Evolutionary conservation across 92 coral and sea anemone genomes (phyloP), one percentile per base, ranked within the genome.

Genomic region (Pocillopora meandrina): DNA sequence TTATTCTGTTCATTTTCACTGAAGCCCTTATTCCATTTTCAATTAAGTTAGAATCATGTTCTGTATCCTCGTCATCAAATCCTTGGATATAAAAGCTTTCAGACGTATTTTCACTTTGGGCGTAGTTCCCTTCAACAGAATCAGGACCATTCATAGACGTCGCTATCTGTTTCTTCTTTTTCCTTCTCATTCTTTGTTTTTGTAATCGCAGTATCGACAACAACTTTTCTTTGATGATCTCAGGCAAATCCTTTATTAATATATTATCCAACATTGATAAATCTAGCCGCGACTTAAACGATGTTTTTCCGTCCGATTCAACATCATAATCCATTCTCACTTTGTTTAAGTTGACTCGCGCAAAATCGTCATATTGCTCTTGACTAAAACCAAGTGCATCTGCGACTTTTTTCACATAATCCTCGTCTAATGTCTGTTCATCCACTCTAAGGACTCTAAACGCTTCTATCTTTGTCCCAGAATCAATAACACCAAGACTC

Each of bases 281-380:
- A 49, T 80, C 63, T 16, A 86, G 55, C 61, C 56, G 70, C 15
- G 58, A 70, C 9, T 36, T 79, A n/a, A 86, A 52, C 52, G 57
- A 71, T 21, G 71, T 17, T 61, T 70, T 59, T 52, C 13, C 56
- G 18, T 36, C 57, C 58, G 34, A 11, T 11, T 17, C 56, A 10
- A n/a, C 21, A 6, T 79, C 20, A 33, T 6, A 1, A 1, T 20
- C 42, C 26, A 36, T 56, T 72, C 36, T 63, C 12, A 26, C 52
- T 23, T 35, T 23, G 52, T 66, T 62, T 19, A 77, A 75, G 26
- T 81, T 82, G 0, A 80, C 86, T 72, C 97, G 87, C 11, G 92
- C 93, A 26, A 89, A 90, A 13, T 82, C 92, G 59, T 89, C 74
- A 21, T 84, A 92, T 26, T 84, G 94, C 21, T 87, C 85, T 11